Base-by-base conservation (phyloP, 2,797 vertebrate species). In the Xenopus petersii region DNA sequence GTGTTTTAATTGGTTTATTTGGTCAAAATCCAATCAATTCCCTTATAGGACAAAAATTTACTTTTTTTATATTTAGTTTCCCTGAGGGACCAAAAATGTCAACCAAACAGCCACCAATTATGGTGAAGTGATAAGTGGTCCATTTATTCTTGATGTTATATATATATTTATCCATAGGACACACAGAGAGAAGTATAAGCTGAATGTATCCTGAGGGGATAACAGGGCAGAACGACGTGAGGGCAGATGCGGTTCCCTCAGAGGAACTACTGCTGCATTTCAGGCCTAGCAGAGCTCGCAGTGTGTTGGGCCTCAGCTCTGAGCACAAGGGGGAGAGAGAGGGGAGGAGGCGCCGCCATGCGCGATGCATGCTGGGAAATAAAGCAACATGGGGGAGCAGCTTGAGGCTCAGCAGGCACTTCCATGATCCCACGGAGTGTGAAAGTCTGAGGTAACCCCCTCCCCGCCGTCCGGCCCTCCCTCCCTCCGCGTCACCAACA, bases 311-410 rank as follows among this genome's bases (percentile, higher is more conserved):
- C 70, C 75, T 51, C 26, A 8, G 69, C 70, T 48, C 62, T 69
- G 70, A 77, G 64, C 6, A 42, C 5, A 54, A 75, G 4, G 4
- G 26, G 26, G 81, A 75, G 82, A 71, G 78, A 81, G 66, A 79
- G 75, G 80, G 47, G 77, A 71, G 49, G 49, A 51, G 77, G 77
- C 75, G 88, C 86, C 82, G 73, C 69, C 63, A 75, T 77, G 64
- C 10, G 83, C 89, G 88, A 88, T 94, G 92, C 91, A 93, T 93
- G 88, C 87, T 93, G 91, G 92, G 92, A 93, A 91, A 88, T 87
- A 81, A 84, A 88, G 79, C 88, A 91, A 90, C 87, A 93, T 93
- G 90, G 91, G 49, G 91, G 84, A 86, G 79, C 70, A 73, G 82
- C 80, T 73, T 80, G 78, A 75, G 75, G 75, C 84, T 87, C 79